A percentile compares a stretch with the other conserved stretches of the same genome.
These are phyloP conservation scores for Dolichallabes microphthalmus DNA, from an alignment of 2,113 vertebrate species.

Conservation along the genomic window DNA sequence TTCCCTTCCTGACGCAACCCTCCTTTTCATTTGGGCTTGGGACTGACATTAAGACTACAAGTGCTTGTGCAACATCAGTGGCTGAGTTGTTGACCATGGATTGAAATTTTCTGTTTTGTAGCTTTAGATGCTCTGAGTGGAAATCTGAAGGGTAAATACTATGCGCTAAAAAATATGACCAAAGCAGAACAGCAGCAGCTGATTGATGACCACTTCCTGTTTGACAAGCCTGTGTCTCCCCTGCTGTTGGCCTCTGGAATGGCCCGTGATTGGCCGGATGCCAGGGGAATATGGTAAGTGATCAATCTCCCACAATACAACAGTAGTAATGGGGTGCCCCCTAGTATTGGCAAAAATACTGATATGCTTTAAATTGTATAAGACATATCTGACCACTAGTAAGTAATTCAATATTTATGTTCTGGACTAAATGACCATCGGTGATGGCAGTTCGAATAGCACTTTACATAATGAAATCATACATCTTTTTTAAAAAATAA, in stretches of 20 bases:
- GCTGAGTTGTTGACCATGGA: neutral
- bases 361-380: neutral
- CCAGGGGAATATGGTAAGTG: constrained; percentile 90
- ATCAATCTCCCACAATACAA: neutral
- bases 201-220: constrained; percentile 97
- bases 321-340: neutral
- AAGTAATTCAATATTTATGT: neutral
- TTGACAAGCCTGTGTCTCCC: constrained; percentile 95
- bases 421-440: neutral
- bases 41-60: too few relatives aligned
- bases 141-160: constrained; percentile 92
- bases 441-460: neutral
- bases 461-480: neutral
- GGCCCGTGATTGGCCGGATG: constrained; percentile 95
- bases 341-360: neutral
- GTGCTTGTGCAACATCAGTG: neutral
- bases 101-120: constrained; percentile 42
- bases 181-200: constrained; percentile 94
- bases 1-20: too few relatives aligned
- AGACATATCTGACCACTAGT: too few relatives aligned
- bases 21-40: too few relatives aligned
- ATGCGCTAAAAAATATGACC: constrained; percentile 91
- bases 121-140: constrained; percentile 77
- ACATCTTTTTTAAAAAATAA: neutral
- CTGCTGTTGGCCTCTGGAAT: constrained; percentile 93